Base-by-base conservation (phyloP, 1,140 invertebrate species). In the Trachelipus rathkii region DNA sequence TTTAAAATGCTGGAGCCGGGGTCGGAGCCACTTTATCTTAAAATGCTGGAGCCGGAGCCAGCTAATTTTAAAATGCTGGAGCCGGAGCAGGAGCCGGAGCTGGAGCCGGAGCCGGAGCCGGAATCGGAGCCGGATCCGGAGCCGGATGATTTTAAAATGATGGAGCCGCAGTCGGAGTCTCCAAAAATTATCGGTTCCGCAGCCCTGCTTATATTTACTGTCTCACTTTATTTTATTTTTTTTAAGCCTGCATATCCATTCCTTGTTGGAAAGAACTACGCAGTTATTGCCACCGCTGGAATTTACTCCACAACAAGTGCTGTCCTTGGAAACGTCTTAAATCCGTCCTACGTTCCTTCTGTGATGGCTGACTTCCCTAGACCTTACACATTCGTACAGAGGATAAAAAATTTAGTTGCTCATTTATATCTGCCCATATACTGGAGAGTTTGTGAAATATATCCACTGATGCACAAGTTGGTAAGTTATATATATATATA, bases 301-400 rank as follows among this genome's bases (percentile, higher is more conserved):
- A 10, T 75, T 33, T 19, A 43, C 7, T 44, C 8, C 13, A 0
- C 53, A 7, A 44, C 68, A 53, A 75, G 73, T 44, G 73, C 73
- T 10, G 43, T 13, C 8, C 24, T 75, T 24, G 73, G 73, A n/a
- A 75, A 75, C 66, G 23, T 75, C 4, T 67, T 68, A 53, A 75
- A 75, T 19, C 73, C 73, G 2, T 60, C 73, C 0, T 75, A 75
- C 73, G 53, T 67, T n/a, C 10, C 60, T 9, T 11, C 23, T 11
- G 24, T 13, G 13, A 75, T 33, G 8, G 23, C 45, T 8, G 73
- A 75, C 73, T 75, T 68, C 23, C 73, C 73, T 60, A n/a, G 66
- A 23, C 73, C 73, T 10, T 75, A 53, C 9, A 68, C 73, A n/a
- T n/a, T 43, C 11, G 11, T 68, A 0, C 1, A 68, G 11, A 33